Percentiles rank a stretch among this genome's conserved stretches.
Evolutionary conservation across 1,140 invertebrate species (phyloP).

Genomic region (Brachionus calyciflorus): DNA sequence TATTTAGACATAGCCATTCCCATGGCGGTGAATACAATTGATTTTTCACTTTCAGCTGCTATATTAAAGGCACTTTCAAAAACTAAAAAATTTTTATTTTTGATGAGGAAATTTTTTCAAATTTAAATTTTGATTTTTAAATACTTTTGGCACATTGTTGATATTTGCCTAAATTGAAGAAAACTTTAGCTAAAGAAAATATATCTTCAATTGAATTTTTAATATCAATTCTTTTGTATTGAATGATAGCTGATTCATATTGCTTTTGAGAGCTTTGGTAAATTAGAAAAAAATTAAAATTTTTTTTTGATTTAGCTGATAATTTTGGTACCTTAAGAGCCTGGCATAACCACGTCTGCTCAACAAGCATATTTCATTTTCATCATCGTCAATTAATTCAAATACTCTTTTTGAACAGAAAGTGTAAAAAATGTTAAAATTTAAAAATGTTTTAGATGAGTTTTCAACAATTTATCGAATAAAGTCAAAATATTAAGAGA

Average conservation of each 20-base stretch:
- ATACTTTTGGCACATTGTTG: slow-evolving; percentile 45
- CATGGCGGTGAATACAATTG: slow-evolving; percentile 41
- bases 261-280: slow-evolving; percentile 19
- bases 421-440: too few species aligned
- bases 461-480: too few species aligned
- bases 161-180: slow-evolving; percentile 38
- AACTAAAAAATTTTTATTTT: not conserved
- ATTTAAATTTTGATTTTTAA: not conserved
- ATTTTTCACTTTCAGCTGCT: slow-evolving; percentile 28
- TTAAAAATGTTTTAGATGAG: too few species aligned
- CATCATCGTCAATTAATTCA: slow-evolving; percentile 44
- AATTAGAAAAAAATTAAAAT: not conserved
- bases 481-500: too few species aligned
- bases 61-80: slow-evolving; percentile 43
- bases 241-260: slow-evolving; percentile 32
- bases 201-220: slow-evolving; percentile 44
- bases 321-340: not conserved
- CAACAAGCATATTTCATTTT: slow-evolving; percentile 5
- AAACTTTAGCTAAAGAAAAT: slow-evolving; percentile 38
- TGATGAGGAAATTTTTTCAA: not conserved
- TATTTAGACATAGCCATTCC: slow-evolving; percentile 45
- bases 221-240: slow-evolving; percentile 42
- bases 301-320: not conserved
- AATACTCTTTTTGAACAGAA: slow-evolving; percentile 44
- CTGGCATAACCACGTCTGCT: slow-evolving; percentile 39